These are phyloP conservation scores for Platygyra sinensis DNA, from an alignment of 64 coral and sea anemone genomes.

Conservation along the genomic window DNA sequence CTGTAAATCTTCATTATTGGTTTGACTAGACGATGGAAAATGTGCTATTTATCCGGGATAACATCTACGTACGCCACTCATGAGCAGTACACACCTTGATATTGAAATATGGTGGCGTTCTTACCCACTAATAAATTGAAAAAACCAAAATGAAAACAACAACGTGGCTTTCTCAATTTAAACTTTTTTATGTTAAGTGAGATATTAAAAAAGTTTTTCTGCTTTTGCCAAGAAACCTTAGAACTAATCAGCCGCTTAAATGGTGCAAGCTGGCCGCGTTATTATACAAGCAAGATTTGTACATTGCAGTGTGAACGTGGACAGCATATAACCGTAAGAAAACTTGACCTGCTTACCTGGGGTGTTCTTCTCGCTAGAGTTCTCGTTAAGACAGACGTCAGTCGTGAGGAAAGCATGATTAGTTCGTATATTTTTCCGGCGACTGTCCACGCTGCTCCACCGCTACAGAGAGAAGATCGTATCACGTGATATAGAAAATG, in stretches of 20 bases:
- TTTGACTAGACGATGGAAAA: neutral
- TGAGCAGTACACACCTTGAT: neutral
- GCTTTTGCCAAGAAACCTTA: neutral
- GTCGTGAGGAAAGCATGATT: constrained; percentile 92
- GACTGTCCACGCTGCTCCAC: constrained; percentile 71
- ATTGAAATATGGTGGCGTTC: neutral
- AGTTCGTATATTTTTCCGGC: constrained; percentile 31
- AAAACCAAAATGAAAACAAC: neutral
- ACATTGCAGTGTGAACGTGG: neutral
- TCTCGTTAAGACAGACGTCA: constrained; percentile 70
- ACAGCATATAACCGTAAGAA: neutral
- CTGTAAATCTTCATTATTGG: no score
- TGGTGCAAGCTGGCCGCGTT: constrained; percentile 19
- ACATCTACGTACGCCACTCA: neutral
- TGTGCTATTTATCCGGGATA: neutral
- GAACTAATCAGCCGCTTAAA: neutral
- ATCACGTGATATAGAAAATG: constrained; percentile 51
- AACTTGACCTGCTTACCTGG: constrained; percentile 36
- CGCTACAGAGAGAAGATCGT: constrained; percentile 47
- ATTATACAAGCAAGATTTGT: neutral
- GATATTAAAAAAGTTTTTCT: neutral
- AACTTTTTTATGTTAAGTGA: neutral
- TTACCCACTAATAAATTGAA: neutral
- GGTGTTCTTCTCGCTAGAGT: constrained; percentile 78
- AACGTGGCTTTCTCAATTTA: neutral